Evolutionary conservation across 2,888 invertebrate species (phyloP), one percentile per base, ranked within the genome.

Genomic region (Scaptomyza parva): DNA sequence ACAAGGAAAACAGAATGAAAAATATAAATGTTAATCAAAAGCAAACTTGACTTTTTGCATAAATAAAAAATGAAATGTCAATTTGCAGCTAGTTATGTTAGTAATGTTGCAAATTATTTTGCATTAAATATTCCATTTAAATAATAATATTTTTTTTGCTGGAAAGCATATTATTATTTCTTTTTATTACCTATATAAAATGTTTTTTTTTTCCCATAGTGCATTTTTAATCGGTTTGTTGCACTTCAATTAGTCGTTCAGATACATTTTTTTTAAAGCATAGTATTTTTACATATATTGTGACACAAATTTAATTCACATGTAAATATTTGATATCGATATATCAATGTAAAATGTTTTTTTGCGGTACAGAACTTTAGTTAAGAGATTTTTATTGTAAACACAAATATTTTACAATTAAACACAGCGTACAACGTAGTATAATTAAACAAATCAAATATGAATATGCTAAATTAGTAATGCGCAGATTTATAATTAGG

Each of bases 171-270:
- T 41, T 22, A 28, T 20, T 41, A 4, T 33, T 33, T 28, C 28
- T 24, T 2, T 28, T 28, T 28, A 11, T 11, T 28, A 11, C 11
- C n/a, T n/a, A 28, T 11, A n/a, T 33, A 33, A 33, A 33, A n/a
- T n/a, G n/a, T 40, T 0, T 28, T 12, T 20, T n/a, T n/a, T n/a
- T n/a, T n/a, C 20, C n/a, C 11, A n/a, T 14, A n/a, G n/a, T 11
- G 39, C n/a, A 40, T 51, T 28, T 52, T 14, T 40, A 40, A 41
- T 52, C 11, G 41, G 14, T 7, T 17, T 30, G 11, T 20, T 28
- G 18, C 1, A 2, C 2, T 4, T 28, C 41, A 4, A 18, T 28
- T 26, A 26, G 9, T 22, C 3, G 14, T 4, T 47, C 4, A 22
- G 6, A 30, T 8, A 12, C 5, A 5, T 28, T 28, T 40, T 28